Conservation (phyloP, 2,888 invertebrate species). For the Quadroppia sp. region DNA sequence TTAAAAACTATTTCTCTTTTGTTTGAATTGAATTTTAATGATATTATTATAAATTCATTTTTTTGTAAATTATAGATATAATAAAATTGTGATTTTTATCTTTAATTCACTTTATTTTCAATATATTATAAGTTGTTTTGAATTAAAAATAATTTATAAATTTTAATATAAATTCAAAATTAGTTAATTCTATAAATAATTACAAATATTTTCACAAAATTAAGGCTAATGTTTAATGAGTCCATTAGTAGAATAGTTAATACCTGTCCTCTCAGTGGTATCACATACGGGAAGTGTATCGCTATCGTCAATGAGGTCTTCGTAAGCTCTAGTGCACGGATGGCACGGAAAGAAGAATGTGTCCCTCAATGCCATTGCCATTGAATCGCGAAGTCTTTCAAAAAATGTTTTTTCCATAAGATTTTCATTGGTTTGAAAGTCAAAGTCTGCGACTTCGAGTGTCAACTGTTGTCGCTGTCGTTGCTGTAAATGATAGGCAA, state of each 20-base stretch:
- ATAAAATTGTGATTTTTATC: no score
- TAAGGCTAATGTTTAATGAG: background rate
- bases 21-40: background rate
- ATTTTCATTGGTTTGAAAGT: conserved; percentile 67
- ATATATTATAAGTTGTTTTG: no score
- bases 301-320: background rate
- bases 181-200: no score
- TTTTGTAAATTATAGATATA: background rate
- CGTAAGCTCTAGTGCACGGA: background rate
- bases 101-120: no score
- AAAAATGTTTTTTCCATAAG: conserved; percentile 81
- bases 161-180: no score
- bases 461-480: conserved; percentile 70
- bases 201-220: no score
- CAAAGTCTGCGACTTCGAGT: conserved; percentile 65
- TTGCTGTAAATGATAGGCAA: conserved; percentile 79
- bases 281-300: no score
- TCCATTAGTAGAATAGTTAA: background rate
- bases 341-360: background rate
- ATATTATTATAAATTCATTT: background rate
- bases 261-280: no score
- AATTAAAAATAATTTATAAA: no score
- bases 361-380: conserved; percentile 60
- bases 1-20: background rate
- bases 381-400: conserved; percentile 73